These are phyloP conservation scores for Alviniconcha strummeri DNA, from an alignment of 2,888 invertebrate species.

Conservation along the genomic window DNA sequence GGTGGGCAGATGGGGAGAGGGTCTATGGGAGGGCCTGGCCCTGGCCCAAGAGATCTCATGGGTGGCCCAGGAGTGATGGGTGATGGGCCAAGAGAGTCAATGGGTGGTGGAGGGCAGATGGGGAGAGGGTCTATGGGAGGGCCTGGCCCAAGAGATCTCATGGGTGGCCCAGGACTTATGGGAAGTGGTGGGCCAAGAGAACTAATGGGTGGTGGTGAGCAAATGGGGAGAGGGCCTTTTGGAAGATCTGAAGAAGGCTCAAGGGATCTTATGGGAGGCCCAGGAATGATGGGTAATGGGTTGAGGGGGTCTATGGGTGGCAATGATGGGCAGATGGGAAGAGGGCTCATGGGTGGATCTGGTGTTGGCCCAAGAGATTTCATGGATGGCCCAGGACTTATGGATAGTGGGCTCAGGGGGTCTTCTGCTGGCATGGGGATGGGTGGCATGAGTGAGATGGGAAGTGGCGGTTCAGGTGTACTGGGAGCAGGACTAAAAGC, in stretches of 20 bases:
- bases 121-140: neutral
- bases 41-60: neutral
- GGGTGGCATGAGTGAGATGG: neutral
- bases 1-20: neutral
- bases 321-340: neutral
- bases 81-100: neutral
- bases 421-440: too few species aligned
- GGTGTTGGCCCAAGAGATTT: too few species aligned
- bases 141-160: neutral
- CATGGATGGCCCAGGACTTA: neutral
- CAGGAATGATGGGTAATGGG: slow-evolving; percentile 12
- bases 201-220: slow-evolving; percentile 1
- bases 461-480: neutral
- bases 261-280: slow-evolving; percentile 5
- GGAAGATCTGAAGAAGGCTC: too few species aligned
- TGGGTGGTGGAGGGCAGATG: neutral
- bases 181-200: slow-evolving; percentile 13
- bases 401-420: neutral
- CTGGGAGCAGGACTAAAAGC: neutral
- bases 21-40: too few species aligned
- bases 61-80: slow-evolving; percentile 8
- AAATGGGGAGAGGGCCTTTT: neutral
- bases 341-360: neutral
- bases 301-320: neutral
- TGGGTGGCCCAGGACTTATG: slow-evolving; percentile 1